Conservation (phyloP, 37 sponge, comb jelly and placozoan species). For the Spongilla lacustris region DNA sequence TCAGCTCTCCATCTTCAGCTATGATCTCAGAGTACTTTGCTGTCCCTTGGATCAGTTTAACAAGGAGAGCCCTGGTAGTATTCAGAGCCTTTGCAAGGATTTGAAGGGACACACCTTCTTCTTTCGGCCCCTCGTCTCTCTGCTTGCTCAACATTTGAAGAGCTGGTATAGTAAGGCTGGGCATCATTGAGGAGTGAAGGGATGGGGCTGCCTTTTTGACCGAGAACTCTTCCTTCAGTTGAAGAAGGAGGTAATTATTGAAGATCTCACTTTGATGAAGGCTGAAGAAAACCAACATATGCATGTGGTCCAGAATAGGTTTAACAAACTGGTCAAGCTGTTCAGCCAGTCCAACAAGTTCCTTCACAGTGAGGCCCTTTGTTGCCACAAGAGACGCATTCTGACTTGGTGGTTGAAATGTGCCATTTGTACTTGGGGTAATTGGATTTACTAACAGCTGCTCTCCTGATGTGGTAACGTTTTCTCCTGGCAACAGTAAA, state of each 20-base stretch:
- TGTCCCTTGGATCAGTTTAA: conserved; percentile 18
- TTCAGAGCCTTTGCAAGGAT: conserved; percentile 17
- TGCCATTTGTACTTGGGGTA: conserved; percentile 23
- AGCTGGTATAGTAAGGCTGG: background rate
- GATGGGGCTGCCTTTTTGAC: background rate
- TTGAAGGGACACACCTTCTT: conserved; percentile 8
- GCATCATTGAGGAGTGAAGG: background rate
- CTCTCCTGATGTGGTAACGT: background rate
- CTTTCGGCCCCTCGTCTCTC: background rate
- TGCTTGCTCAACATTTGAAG: background rate
- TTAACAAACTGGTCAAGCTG: conserved; percentile 31
- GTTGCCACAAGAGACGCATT: conserved; percentile 30
- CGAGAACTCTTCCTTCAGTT: conserved; percentile 12
- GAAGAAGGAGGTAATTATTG: conserved; percentile 40
- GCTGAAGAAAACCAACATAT: conserved; percentile 56
- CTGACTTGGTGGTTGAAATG: conserved; percentile 43
- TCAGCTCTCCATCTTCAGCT: conserved; percentile 39
- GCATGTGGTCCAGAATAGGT: conserved; percentile 28
- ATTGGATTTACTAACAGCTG: conserved; percentile 7
- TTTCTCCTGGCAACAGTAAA: conserved; percentile 47
- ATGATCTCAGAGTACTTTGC: conserved; percentile 70
- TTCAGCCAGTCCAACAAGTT: conserved; percentile 5
- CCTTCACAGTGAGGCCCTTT: conserved; percentile 8
- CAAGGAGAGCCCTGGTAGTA: conserved; percentile 8
- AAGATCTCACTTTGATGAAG: conserved; percentile 52